A percentile compares a stretch with the other conserved stretches of the same genome.
Evolutionary conservation across 2,113 vertebrate genomes (phyloP).

Genomic region (Meles meles): DNA sequence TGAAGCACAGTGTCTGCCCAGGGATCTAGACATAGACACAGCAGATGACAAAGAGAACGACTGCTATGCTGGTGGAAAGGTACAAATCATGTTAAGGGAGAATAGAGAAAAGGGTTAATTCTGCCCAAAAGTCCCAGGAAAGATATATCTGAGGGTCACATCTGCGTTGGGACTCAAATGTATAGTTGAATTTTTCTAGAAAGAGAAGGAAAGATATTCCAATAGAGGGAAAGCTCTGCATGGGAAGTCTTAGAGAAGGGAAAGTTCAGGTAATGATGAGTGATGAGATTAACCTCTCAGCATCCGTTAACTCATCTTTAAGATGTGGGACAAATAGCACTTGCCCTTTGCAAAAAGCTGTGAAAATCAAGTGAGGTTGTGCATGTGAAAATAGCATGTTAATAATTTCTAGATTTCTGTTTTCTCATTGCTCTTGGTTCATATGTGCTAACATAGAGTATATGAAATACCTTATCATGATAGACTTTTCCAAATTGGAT

Average conservation of each 20-base stretch:
- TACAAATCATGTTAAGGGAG: neutral
- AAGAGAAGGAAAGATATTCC: neutral
- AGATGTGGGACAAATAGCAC: neutral
- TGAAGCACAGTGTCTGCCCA: neutral
- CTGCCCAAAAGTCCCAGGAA: neutral
- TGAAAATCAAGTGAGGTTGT: constrained; percentile 24
- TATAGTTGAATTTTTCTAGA: constrained; percentile 42
- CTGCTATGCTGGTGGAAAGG: neutral
- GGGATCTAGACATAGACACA: neutral
- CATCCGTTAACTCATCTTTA: neutral
- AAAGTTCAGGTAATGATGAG: neutral
- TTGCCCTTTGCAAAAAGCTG: neutral
- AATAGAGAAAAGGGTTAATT: constrained; percentile 10
- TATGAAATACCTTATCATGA: neutral
- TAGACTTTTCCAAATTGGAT: neutral
- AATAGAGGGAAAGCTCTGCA: neutral
- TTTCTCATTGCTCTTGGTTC: neutral
- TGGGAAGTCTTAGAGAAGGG: neutral
- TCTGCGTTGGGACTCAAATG: neutral
- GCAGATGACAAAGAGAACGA: neutral
- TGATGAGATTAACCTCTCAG: neutral
- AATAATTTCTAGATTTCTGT: neutral
- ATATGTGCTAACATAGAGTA: constrained; percentile 12
- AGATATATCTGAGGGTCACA: neutral
- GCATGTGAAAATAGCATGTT: neutral